Base-by-base conservation (phyloP, 2,113 vertebrate species). In the Fulmarus glacialis region DNA sequence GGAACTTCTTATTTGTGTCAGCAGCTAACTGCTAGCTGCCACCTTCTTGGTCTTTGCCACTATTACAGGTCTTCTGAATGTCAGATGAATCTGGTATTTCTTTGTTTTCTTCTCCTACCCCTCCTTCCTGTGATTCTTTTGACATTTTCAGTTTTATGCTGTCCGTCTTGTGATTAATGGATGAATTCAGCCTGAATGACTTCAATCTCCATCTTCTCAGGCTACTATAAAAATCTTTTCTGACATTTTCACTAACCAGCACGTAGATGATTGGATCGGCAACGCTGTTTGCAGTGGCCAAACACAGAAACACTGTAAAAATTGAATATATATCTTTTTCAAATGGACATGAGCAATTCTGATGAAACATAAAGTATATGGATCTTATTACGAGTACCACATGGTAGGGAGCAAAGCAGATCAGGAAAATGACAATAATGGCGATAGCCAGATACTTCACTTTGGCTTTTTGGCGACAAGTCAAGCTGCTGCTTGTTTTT, bases 321-420 rank as follows among this genome's bases (percentile, higher is more conserved):
- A 80, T 15, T 0, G 97, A 98, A 97, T 99, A 99, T 30, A 99
- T 62, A 0, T 52, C 21, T 12, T 21, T 12, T 82, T 99, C 98
- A 10, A 99, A 98, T 29, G 52, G 18, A 21, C 99, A 99, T 12
- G 91, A 2, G 11, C 84, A 23, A 2, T 63, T 71, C 4, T 9
- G 18, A 38, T 97, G 89, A 23, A 97, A 40, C 42, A 98, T 91
- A 63, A 95, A 99, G 74, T 95, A 56, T 24, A 97, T 6, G 3
- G 99, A 98, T 11, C 98, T 97, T 74, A 93, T 11, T 7, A 99
- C 36, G 24, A 99, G 98, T 62, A 99, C 96, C 29, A 98, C 24
- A 47, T 99, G 99, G 87, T 99, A 99, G 1, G 99, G 99, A 9
- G 98, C 98, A 4, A 99, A 99, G 93, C 99, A 99, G 38, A 98